Percentiles rank a stretch among this genome's conserved stretches.
These are phyloP conservation scores for Psilopogon haemacephalus DNA, from an alignment of 2,113 vertebrate genomes.

Conservation along the genomic window DNA sequence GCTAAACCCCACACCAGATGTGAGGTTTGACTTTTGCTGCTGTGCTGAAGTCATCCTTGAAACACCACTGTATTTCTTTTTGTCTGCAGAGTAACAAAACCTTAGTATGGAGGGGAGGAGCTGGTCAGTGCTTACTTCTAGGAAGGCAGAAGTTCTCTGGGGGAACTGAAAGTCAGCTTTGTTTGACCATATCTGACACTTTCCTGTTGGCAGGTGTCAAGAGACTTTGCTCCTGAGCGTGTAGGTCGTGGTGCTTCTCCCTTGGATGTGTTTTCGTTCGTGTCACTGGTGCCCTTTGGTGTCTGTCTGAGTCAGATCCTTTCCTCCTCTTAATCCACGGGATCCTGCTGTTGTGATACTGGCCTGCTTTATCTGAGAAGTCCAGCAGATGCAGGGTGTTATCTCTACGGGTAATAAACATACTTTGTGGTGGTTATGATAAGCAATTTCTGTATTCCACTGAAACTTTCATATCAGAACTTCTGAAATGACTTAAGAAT, in stretches of 20 bases:
- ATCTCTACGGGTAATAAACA: neutral
- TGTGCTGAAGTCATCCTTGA: neutral
- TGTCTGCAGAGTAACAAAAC: neutral
- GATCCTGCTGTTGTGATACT: neutral
- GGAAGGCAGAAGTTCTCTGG: neutral
- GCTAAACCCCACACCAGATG: neutral
- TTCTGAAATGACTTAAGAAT: constrained; percentile 6
- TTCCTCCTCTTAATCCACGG: neutral
- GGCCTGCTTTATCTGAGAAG: constrained; percentile 12
- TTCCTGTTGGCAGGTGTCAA: neutral
- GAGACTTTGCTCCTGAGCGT: neutral
- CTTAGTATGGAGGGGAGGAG: neutral
- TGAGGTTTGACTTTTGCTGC: neutral
- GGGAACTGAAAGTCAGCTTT: neutral
- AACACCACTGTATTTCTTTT: neutral
- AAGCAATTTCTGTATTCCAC: neutral
- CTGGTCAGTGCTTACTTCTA: neutral
- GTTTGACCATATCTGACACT: neutral
- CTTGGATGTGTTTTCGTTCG: rapidly evolving
- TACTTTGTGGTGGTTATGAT: neutral
- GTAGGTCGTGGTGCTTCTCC: neutral
- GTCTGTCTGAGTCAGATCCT: neutral
- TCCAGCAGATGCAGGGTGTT: constrained; percentile 5
- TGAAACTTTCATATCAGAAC: neutral
- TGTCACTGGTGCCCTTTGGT: neutral